phyloP scores from a whole-genome alignment of 2,113 vertebrate species.

The Anas platyrhynchos region DNA sequence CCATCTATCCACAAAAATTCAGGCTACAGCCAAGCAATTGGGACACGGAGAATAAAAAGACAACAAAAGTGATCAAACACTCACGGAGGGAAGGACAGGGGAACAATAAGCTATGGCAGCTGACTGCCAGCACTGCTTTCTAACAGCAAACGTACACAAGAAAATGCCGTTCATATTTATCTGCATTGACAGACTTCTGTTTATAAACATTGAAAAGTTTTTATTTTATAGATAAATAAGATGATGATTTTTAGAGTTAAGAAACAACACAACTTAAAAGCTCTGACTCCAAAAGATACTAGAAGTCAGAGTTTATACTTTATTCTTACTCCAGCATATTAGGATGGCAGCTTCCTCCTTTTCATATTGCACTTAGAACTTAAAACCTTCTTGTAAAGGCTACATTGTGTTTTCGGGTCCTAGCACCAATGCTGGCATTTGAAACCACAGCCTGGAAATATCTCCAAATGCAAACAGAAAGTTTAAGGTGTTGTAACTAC shows the following conservation, averaged over 20 bases:
- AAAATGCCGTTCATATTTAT: background rate
- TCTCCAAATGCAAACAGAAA: conserved; percentile 39
- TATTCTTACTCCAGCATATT: conserved; percentile 2
- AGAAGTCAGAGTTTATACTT: background rate
- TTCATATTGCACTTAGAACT: conserved; percentile 61
- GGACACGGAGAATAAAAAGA: background rate
- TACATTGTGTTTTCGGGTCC: conserved; percentile 6
- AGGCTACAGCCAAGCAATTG: background rate
- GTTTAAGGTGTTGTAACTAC: background rate
- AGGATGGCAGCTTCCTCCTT: conserved; percentile 34
- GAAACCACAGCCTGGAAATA: conserved; percentile 16
- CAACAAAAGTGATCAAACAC: background rate
- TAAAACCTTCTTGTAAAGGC: background rate
- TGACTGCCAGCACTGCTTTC: background rate
- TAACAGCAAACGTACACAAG: accelerated
- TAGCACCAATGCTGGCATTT: background rate
- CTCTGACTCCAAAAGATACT: conserved; percentile 16
- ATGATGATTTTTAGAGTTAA: conserved; percentile 40
- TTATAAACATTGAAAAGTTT: conserved; percentile 61
- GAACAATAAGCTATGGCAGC: background rate
- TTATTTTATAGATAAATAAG: conserved; percentile 71
- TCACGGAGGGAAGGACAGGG: background rate
- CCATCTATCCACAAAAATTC: background rate
- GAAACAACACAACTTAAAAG: conserved; percentile 48
- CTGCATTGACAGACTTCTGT: conserved; percentile 14